Evolutionary conservation across 2,888 invertebrate genomes (phyloP).

Genomic region (Xanthorhoe spadicearia): DNA sequence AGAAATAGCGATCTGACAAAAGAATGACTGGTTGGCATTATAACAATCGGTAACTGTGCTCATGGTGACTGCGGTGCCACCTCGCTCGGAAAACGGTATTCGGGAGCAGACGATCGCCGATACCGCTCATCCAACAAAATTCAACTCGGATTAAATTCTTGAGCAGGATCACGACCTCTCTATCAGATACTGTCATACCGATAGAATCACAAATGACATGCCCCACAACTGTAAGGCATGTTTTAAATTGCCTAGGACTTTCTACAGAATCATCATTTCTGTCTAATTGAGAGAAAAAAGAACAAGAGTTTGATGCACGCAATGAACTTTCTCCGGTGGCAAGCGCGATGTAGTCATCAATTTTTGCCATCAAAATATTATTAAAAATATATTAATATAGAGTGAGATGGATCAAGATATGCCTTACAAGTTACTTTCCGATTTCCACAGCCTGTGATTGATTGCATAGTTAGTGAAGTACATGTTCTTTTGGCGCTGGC

Average conservation of each 20-base stretch:
- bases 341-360: slow-evolving; percentile 49
- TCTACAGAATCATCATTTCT: slow-evolving; percentile 39
- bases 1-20: slow-evolving; percentile 75
- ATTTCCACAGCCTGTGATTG: slow-evolving; percentile 50
- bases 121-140: slow-evolving; percentile 50
- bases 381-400: slow-evolving; percentile 48
- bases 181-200: slow-evolving; percentile 60
- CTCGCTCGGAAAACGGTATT: slow-evolving; percentile 61
- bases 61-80: slow-evolving; percentile 53
- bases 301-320: slow-evolving; percentile 33
- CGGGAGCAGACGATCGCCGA: slow-evolving; percentile 54
- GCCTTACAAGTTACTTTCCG: slow-evolving; percentile 54
- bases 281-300: slow-evolving; percentile 42
- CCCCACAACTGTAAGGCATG: slow-evolving; percentile 51
- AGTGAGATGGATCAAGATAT: slow-evolving; percentile 57
- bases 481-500: slow-evolving; percentile 34
- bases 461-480: slow-evolving; percentile 37
- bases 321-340: slow-evolving; percentile 42
- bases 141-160: slow-evolving; percentile 51
- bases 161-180: slow-evolving; percentile 62
- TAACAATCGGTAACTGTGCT: slow-evolving; percentile 79
- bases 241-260: slow-evolving; percentile 48
- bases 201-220: slow-evolving; percentile 57
- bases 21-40: slow-evolving; percentile 67
- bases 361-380: slow-evolving; percentile 55